Evolutionary conservation across 2,888 invertebrate species (phyloP), one percentile per base, ranked within the genome.

Genomic region (Caenorhabditis drosophilae): DNA sequence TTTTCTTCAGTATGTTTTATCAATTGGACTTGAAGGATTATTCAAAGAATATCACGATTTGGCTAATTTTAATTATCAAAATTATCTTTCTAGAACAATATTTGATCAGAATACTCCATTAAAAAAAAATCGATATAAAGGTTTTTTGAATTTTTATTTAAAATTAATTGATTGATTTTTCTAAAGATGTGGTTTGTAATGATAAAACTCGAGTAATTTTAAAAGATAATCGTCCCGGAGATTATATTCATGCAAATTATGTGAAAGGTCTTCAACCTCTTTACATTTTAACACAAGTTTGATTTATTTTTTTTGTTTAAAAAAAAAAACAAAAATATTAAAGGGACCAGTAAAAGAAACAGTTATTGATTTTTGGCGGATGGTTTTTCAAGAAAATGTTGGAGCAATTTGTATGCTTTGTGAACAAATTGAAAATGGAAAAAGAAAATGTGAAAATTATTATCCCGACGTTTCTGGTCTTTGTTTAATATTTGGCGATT

Each of bases 171-270:
- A n/a, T n/a, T n/a, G n/a, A n/a, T n/a, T n/a, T n/a, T n/a, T n/a
- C n/a, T n/a, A 45, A 53, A 26, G 74, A 74, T 49, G 73, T 74
- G 31, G 54, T 67, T 16, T 74, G 74, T 35, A 64, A 71, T 45
- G 74, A 74, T 26, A 60, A 57, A 27, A 51, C 53, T 20, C 67
- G 74, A 7, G 66, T 74, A 11, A 38, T 74, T 4, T 52, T 74
- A 18, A 56, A 60, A 18, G 66, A 67, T 36, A 68, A 68, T 12
- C 54, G 54, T 6, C 54, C 59, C 2, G 52, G 58, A 23, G 74
- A 74, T 48, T 74, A 74, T 42, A 74, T 74, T 31, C 74, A 74
- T 46, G 74, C 74, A 7, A 74, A 74, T 49, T 75, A 76, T 48
- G 59, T 75, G 25, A 51, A 45, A 27, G 56, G 60, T 3, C 16